A percentile compares a stretch with the other conserved stretches of the same genome.
phyloP scores from a whole-genome alignment of 2,888 invertebrate genomes.

The Crematogaster levior region DNA sequence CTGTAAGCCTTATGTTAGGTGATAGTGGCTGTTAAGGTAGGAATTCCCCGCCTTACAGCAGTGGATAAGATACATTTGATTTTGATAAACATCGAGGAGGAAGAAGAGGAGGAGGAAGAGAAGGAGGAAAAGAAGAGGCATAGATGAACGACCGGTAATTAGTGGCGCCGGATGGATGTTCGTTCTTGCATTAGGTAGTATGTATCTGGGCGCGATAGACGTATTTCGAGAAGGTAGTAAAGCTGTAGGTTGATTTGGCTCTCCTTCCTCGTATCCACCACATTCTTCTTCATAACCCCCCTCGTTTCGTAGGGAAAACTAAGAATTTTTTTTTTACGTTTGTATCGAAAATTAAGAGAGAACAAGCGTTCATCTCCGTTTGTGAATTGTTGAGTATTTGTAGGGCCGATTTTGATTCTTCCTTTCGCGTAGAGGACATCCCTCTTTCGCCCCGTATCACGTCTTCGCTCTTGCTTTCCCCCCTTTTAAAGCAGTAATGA shows the following conservation, averaged over 20 bases:
- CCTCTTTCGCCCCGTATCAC: conserved; percentile 28
- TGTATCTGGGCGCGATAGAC: conserved; percentile 88
- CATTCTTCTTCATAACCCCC: conserved; percentile 63
- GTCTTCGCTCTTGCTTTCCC: conserved; percentile 63
- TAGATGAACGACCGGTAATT: conserved; percentile 82
- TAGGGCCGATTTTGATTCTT: conserved; percentile 48
- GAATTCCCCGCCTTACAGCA: conserved; percentile 78
- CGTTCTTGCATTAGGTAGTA: conserved; percentile 86
- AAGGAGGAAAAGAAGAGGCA: conserved; percentile 71
- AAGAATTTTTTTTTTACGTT: conserved; percentile 77
- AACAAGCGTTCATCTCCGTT: background rate
- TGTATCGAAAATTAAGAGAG: conserved; percentile 30
- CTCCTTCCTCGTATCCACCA: conserved; percentile 56
- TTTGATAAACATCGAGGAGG: conserved; percentile 67
- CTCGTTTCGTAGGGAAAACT: conserved; percentile 72
- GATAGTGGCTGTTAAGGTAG: conserved; percentile 62
- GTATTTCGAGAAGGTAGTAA: conserved; percentile 86
- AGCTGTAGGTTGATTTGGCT: conserved; percentile 74
- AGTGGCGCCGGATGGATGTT: conserved; percentile 83
- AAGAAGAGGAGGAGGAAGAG: conserved; percentile 74
- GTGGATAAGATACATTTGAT: conserved; percentile 63
- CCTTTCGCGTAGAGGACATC: conserved; percentile 34
- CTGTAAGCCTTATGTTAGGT: conserved; percentile 83
- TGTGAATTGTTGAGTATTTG: conserved; percentile 40
- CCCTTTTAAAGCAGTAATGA: conserved; percentile 79